A percentile compares a stretch with the other conserved stretches of the same genome.
Conservation (phyloP, 2,113 vertebrate genomes). For the Mugil cephalus region DNA sequence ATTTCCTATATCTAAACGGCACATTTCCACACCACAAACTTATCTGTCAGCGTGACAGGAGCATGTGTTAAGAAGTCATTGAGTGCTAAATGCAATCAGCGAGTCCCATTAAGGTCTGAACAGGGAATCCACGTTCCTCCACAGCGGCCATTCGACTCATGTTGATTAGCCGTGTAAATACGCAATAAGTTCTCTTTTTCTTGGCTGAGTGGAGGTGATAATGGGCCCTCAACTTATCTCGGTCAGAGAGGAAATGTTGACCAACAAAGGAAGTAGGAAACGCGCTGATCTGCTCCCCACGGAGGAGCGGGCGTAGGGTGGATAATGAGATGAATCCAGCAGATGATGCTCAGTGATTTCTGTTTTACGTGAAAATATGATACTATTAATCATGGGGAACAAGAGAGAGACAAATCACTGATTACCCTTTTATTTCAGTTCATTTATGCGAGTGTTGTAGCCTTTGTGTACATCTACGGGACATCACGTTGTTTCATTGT, state of each 20-base stretch:
- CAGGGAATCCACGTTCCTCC: slow-evolving; percentile 71
- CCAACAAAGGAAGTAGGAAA: slow-evolving; percentile 82
- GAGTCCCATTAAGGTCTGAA: slow-evolving; percentile 60
- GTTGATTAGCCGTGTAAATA: slow-evolving; percentile 77
- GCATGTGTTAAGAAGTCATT: slow-evolving; percentile 46
- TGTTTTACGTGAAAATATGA: slow-evolving; percentile 26
- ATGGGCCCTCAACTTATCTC: slow-evolving; percentile 81
- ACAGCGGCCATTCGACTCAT: slow-evolving; percentile 38
- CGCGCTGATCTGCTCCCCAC: slow-evolving; percentile 88
- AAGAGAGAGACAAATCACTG: background rate
- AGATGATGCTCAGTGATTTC: slow-evolving; percentile 20
- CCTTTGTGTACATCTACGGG: background rate
- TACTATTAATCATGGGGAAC: slow-evolving; percentile 23
- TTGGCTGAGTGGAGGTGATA: slow-evolving; percentile 77
- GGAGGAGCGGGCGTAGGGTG: slow-evolving; percentile 65
- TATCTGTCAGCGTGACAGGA: slow-evolving; percentile 38
- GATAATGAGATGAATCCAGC: slow-evolving; percentile 52
- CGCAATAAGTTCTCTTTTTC: slow-evolving; percentile 67
- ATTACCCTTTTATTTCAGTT: background rate
- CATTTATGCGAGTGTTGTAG: too few species aligned
- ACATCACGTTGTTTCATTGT: background rate
- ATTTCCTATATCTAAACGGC: slow-evolving; percentile 25
- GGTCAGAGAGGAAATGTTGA: slow-evolving; percentile 63
- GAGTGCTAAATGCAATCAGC: slow-evolving; percentile 67
- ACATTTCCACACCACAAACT: slow-evolving; percentile 39